A percentile compares a stretch with the other conserved stretches of the same genome.
Conservation (phyloP, 1,140 invertebrate genomes). For the Calliopsis andreniformis region DNA sequence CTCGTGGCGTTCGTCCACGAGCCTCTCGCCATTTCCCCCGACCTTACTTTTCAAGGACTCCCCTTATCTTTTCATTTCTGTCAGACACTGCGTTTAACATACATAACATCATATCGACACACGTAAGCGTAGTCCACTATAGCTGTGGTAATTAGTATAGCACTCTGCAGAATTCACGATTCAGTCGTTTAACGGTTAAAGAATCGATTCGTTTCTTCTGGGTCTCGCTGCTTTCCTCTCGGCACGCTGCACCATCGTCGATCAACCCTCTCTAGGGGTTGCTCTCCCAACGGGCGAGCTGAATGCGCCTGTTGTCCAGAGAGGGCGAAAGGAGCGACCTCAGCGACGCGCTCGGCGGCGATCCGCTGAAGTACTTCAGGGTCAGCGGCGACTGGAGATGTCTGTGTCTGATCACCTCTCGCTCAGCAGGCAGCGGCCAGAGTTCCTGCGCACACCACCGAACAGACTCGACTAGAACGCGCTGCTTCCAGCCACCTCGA, state of each 20-base stretch:
- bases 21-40: background rate
- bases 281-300: constrained; percentile 79
- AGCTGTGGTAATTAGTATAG: constrained; percentile 64
- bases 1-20: constrained; percentile 7
- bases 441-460: constrained; percentile 81
- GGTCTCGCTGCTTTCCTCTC: background rate
- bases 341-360: constrained; percentile 82
- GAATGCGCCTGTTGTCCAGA: constrained; percentile 80
- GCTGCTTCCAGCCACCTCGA: background rate
- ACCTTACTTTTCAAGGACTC: constrained; percentile 1
- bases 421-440: constrained; percentile 85
- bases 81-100: constrained; percentile 71
- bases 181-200: constrained; percentile 59
- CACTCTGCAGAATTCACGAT: constrained; percentile 64
- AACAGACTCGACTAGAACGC: constrained; percentile 13
- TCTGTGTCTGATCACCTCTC: constrained; percentile 86
- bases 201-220: constrained; percentile 13
- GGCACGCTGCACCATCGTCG: background rate
- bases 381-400: constrained; percentile 86
- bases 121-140: constrained; percentile 75
- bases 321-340: constrained; percentile 84
- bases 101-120: constrained; percentile 74
- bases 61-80: constrained; percentile 31
- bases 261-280: constrained; percentile 67
- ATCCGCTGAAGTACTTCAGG: constrained; percentile 81